These are phyloP conservation scores for Hyperoodon ampullatus DNA, from an alignment of 2,113 vertebrate genomes.

Conservation along the genomic window DNA sequence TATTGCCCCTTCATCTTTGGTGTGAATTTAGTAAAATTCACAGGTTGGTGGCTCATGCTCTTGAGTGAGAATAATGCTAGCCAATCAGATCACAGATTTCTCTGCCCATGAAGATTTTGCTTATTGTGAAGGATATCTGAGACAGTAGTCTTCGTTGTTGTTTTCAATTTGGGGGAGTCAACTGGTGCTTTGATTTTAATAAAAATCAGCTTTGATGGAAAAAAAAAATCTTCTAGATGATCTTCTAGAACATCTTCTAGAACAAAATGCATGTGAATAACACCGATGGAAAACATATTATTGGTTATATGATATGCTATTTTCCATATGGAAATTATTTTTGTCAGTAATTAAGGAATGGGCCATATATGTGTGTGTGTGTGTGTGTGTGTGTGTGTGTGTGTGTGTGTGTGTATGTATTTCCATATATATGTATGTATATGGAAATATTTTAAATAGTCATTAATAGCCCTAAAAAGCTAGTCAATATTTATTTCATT, in stretches of 20 bases:
- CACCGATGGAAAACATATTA: neutral
- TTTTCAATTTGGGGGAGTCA: neutral
- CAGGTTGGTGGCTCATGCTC: neutral
- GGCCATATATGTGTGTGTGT: neutral
- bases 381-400: neutral
- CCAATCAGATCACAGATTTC: constrained; percentile 31
- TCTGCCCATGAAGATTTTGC: neutral
- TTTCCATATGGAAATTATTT: neutral
- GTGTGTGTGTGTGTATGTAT: neutral
- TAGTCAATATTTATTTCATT: neutral
- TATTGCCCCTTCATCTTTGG: neutral
- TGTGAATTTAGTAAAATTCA: constrained; percentile 15
- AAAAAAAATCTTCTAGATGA: too few relatives aligned
- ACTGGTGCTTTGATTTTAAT: constrained; percentile 72
- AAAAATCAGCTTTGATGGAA: constrained; percentile 58
- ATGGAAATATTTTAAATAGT: neutral
- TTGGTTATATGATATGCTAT: neutral
- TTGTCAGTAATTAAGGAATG: neutral
- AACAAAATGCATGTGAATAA: neutral
- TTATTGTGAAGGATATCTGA: constrained; percentile 42
- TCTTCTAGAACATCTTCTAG: neutral
- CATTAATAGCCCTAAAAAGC: neutral
- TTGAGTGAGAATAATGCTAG: neutral
- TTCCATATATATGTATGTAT: neutral
- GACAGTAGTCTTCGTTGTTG: neutral